Evolutionary conservation across 2,113 vertebrate genomes (phyloP).

Genomic region (Saiga tatarica): DNA sequence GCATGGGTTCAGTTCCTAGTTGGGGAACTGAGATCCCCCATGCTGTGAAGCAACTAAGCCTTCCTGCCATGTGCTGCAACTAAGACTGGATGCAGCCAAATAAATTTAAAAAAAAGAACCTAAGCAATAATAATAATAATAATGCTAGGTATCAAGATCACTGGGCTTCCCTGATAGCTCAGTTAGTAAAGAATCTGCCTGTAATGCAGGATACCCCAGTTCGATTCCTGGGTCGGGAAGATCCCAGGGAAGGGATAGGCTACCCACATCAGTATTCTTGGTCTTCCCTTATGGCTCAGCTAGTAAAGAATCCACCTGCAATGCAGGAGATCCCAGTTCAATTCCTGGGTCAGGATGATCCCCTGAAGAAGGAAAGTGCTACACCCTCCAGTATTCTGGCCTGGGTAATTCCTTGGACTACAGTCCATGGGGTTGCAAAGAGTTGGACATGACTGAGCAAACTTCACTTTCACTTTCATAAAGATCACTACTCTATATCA

Average conservation of each 20-base stretch:
- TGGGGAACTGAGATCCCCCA: background rate
- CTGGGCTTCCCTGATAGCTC: background rate
- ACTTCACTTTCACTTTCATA: background rate
- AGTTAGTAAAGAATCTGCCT: background rate
- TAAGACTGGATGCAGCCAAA: background rate
- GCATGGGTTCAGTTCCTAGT: background rate
- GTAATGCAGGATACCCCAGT: background rate
- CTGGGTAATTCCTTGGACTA: background rate
- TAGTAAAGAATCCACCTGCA: background rate
- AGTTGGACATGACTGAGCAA: background rate
- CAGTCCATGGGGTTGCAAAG: background rate
- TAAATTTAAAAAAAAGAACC: background rate
- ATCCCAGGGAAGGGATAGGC: background rate
- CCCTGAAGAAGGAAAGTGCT: background rate
- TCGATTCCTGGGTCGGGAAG: background rate
- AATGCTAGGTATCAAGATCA: background rate
- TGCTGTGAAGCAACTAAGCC: background rate
- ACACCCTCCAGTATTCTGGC: background rate
- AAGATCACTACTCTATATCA: background rate
- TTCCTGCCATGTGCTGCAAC: background rate
- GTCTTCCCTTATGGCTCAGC: background rate
- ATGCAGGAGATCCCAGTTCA: background rate
- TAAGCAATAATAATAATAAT: background rate
- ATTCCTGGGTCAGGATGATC: background rate
- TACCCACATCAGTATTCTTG: background rate